These are phyloP conservation scores for Plestiodon gilberti DNA, from an alignment of 2,113 vertebrate genomes.

Conservation along the genomic window DNA sequence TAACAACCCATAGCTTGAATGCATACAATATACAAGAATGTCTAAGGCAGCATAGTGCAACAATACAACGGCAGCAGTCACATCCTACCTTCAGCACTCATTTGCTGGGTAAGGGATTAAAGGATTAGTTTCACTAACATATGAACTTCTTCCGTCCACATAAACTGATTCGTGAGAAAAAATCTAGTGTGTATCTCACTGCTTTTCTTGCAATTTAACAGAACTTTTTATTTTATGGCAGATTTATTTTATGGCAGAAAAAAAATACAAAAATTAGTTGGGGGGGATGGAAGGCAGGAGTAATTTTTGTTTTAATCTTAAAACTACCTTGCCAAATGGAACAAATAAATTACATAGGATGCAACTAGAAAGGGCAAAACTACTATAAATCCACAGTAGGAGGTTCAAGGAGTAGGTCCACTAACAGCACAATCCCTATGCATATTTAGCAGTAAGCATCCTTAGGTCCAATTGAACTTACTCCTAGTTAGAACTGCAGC, in stretches of 20 bases:
- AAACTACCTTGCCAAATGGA: slow-evolving; percentile 40
- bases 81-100: not conserved
- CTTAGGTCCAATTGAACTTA: too few relatives aligned
- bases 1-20: too few relatives aligned
- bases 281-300: slow-evolving; percentile 14
- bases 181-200: not conserved
- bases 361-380: slow-evolving; percentile 50
- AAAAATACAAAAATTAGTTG: slow-evolving; percentile 44
- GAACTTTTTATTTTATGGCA: too few relatives aligned
- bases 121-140: not conserved
- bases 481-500: too few relatives aligned
- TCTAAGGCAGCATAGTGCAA: too few relatives aligned
- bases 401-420: slow-evolving; percentile 45
- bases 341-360: slow-evolving; percentile 41
- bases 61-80: not conserved
- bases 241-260: not conserved
- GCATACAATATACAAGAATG: too few relatives aligned
- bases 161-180: not conserved
- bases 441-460: too few relatives aligned
- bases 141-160: not conserved
- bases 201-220: not conserved
- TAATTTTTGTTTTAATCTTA: slow-evolving; percentile 12
- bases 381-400: slow-evolving; percentile 28
- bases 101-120: not conserved
- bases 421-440: too few relatives aligned